A percentile compares a stretch with the other conserved stretches of the same genome.
Conservation (phyloP, 2,113 vertebrate species). For the Mirza zaza region DNA sequence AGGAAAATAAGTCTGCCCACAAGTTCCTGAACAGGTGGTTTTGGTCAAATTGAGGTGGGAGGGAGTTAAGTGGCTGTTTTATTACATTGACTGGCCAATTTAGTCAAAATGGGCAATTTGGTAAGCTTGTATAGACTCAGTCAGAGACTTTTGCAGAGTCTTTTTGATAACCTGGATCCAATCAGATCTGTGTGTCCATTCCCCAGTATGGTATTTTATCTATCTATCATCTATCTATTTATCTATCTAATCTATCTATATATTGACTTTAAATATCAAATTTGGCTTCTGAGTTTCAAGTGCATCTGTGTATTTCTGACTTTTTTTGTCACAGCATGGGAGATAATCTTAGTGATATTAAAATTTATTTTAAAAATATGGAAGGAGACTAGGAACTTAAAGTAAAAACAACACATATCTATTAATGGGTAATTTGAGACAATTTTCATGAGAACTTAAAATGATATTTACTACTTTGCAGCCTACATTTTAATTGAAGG, state of each 20-base stretch:
- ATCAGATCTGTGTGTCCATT: not conserved
- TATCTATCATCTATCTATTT: not conserved
- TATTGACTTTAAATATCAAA: slow-evolving; percentile 22
- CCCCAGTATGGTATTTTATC: not conserved
- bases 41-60: slow-evolving; percentile 41
- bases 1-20: slow-evolving; percentile 45
- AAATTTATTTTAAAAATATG: slow-evolving; percentile 12
- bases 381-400: not conserved
- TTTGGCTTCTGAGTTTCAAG: slow-evolving; percentile 24
- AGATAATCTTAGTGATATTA: slow-evolving; percentile 3
- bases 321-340: not conserved
- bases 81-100: slow-evolving; percentile 60
- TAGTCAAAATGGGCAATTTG: slow-evolving; percentile 62
- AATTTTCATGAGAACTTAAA: slow-evolving; percentile 44
- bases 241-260: not conserved
- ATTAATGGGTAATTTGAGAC: slow-evolving; percentile 4
- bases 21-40: slow-evolving; percentile 65
- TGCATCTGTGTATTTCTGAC: not conserved
- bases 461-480: slow-evolving; percentile 8
- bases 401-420: slow-evolving; percentile 44
- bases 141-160: not conserved
- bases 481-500: slow-evolving; percentile 19
- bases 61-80: slow-evolving; percentile 61
- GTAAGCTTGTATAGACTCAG: slow-evolving; percentile 14
- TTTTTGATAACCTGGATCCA: slow-evolving; percentile 1